Base-by-base conservation (phyloP, 2,888 invertebrate genomes). In the Graphium colonna region DNA sequence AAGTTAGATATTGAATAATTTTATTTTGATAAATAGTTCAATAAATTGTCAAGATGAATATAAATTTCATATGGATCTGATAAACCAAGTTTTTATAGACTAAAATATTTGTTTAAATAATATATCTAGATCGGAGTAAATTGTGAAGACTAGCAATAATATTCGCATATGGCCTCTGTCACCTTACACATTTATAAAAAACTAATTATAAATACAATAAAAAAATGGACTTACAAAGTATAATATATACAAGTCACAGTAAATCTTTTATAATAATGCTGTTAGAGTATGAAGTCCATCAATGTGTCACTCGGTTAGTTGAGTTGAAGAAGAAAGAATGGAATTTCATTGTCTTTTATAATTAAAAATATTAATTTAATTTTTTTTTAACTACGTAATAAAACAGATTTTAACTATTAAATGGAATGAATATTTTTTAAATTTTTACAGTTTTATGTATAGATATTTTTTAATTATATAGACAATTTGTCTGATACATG, bases 141-240 rank as follows among this genome's bases (percentile, higher is more conserved):
- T 47, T 56, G 59, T 54, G 49, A 62, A 60, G 79, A 78, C 79
- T 79, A 79, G 75, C 65, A 53, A 61, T 65, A 62, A 73, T 64
- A 62, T 70, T 13, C 61, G 64, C 64, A 71, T 83, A 84, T 85
- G 85, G 85, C 85, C 76, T 79, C 80, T 69, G 65, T 66, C 63
- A 63, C n/a, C 51, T 38, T 39, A 51, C 7, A 17, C 16, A 9
- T 9, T 18, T 41, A 31, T 17, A 38, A 7, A 36, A 16, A 16
- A 16, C 36, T 46, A 46, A 43, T n/a, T 18, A 50, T 50, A 42
- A 51, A 51, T 43, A 38, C 42, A 21, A 3, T 21, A 2, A 21
- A 21, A 21, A 21, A 21, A 5, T 21, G 21, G 5, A 43, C 26
- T 15, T 41, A 0, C 13, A 31, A 12, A 17, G 28, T 2, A 4